Evolutionary conservation across 2,113 vertebrate genomes (phyloP), one percentile per base, ranked within the genome.

Genomic region (Lethenteron reissneri): DNA sequence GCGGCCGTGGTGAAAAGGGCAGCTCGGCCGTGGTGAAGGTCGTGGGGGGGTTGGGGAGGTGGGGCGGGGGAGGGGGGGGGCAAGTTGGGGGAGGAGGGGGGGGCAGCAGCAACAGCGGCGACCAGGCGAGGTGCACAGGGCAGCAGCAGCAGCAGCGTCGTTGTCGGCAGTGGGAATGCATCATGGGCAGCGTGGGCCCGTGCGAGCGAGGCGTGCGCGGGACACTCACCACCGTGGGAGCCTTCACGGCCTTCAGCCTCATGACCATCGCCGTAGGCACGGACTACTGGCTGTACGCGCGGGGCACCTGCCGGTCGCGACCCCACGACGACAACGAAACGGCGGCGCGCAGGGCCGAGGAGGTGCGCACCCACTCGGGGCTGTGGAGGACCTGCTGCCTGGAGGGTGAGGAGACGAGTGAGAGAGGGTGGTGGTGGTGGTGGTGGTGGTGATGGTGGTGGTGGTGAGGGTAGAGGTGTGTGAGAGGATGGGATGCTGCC

Each of bases 201-300:
- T 92, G 88, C 85, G 88, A 92, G 80, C 88, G 88, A 75, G 85
- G 88, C 81, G 84, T 89, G 77, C 90, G 94, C 84, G 85, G 85
- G 81, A 77, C 89, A 76, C 82, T 94, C 80, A 86, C 88, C 79
- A 83, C 87, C 73, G 85, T 80, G 77, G 91, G 91, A 69, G 89
- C 91, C 76, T 91, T 95, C 77, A 83, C 82, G 58, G 91, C 90
- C 74, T 95, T 95, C 81, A 87, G 90, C 77, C 88, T 95, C 76
- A 95, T 95, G 91, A 85, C 85, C 79, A 87, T 95, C 79, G 89
- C 91, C 80, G 91, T 95, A 77, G 88, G 90, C 73, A 95, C 91
- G 75, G 88, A 94, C 80, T 94, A 90, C 81, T 94, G 91, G 90
- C 87, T 95, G 12, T 94, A 96, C 82, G 88, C 89, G 69, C 85